A percentile compares a stretch with the other conserved stretches of the same genome.
phyloP scores from a whole-genome alignment of 2,888 invertebrate genomes.

The Biston stratarius region DNA sequence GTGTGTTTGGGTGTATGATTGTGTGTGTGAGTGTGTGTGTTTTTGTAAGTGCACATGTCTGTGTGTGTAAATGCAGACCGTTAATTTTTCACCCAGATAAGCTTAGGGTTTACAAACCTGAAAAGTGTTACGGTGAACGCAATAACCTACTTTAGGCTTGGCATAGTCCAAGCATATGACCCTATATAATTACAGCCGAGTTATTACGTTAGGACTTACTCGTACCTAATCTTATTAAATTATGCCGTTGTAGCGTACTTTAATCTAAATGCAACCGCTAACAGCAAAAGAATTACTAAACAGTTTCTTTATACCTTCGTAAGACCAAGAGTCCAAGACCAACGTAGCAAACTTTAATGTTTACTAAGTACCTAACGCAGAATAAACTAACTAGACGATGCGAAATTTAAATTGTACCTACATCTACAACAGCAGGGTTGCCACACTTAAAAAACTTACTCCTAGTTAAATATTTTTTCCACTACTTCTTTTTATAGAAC shows the following conservation, averaged over 20 bases:
- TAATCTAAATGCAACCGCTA: not conserved
- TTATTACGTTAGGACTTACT: not conserved
- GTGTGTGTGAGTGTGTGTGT: too few relatives aligned
- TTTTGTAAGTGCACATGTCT: too few relatives aligned
- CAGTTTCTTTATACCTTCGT: constrained; percentile 6
- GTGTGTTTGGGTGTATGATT: too few relatives aligned
- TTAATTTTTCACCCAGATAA: too few relatives aligned
- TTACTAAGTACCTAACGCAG: constrained; percentile 1
- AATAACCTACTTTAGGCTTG: too few relatives aligned
- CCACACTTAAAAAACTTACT: too few relatives aligned
- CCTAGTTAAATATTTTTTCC: too few relatives aligned
- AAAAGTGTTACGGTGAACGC: too few relatives aligned
- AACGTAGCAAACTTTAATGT: constrained; percentile 5
- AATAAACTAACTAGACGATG: not conserved
- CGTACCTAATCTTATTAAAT: not conserved
- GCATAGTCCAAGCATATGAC: not conserved
- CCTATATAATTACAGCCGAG: not conserved
- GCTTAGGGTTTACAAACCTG: too few relatives aligned
- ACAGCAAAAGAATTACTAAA: constrained; percentile 17
- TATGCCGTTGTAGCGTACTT: not conserved
- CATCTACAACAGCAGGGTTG: too few relatives aligned
- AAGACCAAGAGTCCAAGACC: not conserved
- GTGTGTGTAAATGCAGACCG: too few relatives aligned
- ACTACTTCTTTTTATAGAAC: too few relatives aligned
- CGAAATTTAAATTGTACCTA: not conserved